Conservation (phyloP, 2,888 invertebrate genomes). For the Ypsolopha sequella region DNA sequence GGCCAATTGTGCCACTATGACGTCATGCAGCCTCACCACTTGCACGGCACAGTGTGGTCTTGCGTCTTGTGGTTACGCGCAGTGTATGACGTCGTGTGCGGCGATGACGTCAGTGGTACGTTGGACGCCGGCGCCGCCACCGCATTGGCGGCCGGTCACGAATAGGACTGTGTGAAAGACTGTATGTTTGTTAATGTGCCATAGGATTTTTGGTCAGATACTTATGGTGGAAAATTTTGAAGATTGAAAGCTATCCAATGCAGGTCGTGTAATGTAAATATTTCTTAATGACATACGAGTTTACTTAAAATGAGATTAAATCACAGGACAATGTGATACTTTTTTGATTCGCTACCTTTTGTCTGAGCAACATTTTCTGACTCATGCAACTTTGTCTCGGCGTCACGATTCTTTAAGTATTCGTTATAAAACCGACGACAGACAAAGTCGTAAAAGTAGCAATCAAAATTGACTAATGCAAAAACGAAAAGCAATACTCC, state of each 20-base stretch:
- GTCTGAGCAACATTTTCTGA: slow-evolving; percentile 5
- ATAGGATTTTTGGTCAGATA: no score
- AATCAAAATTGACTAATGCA: no score
- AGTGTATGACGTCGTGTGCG: no score
- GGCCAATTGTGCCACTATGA: neutral
- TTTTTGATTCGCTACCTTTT: slow-evolving; percentile 5
- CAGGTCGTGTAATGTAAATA: no score
- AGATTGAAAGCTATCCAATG: no score
- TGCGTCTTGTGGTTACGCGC: neutral
- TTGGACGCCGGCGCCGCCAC: slow-evolving; percentile 60
- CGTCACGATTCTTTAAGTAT: slow-evolving; percentile 15
- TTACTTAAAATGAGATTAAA: no score
- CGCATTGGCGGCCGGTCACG: slow-evolving; percentile 59
- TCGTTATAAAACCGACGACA: slow-evolving; percentile 26
- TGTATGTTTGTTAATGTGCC: no score
- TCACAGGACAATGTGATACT: neutral
- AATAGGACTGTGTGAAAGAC: slow-evolving; percentile 37
- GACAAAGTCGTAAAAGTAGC: slow-evolving; percentile 32
- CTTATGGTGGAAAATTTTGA: no score
- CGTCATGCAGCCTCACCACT: neutral
- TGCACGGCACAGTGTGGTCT: neutral
- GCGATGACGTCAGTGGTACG: slow-evolving; percentile 25
- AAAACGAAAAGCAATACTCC: slow-evolving; percentile 48
- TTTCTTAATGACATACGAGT: no score
- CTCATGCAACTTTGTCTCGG: slow-evolving; percentile 32